These are phyloP conservation scores for Cygnus olor DNA, from an alignment of 2,797 vertebrate genomes.

Conservation along the genomic window DNA sequence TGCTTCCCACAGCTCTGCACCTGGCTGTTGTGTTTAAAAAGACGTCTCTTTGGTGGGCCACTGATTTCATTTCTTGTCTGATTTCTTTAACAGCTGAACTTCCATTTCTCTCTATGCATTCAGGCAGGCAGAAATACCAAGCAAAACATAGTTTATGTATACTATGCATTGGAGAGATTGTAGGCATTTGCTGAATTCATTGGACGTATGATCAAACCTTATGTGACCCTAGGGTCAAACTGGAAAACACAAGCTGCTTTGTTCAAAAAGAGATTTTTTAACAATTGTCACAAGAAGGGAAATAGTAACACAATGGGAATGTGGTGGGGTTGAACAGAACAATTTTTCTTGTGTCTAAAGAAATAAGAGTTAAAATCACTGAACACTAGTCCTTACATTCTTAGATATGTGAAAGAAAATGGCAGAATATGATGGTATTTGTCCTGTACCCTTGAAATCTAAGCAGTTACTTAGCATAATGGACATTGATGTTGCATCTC, in stretches of 20 bases:
- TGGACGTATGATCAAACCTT: not conserved
- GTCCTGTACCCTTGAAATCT: not conserved
- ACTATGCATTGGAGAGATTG: not conserved
- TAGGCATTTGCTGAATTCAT: not conserved
- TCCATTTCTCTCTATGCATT: not conserved
- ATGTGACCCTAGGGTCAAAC: not conserved
- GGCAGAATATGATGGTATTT: not conserved
- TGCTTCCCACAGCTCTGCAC: not conserved
- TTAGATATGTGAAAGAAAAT: not conserved
- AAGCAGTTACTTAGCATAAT: not conserved
- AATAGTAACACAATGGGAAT: not conserved
- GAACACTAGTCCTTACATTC: not conserved
- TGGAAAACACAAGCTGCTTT: not conserved
- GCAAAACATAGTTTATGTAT: not conserved
- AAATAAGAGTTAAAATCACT: not conserved
- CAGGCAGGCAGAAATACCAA: not conserved
- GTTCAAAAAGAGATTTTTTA: not conserved
- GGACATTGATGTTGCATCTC: not conserved
- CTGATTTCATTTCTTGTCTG: not conserved
- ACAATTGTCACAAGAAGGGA: not conserved
- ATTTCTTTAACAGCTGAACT: slow-evolving; percentile 12
- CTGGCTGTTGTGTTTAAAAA: not conserved
- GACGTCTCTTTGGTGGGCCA: not conserved
- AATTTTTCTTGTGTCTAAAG: not conserved
- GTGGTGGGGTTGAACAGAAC: not conserved